These are phyloP conservation scores for Enteromius unitaeniatus DNA, from an alignment of 2,797 vertebrate genomes.

Conservation along the genomic window DNA sequence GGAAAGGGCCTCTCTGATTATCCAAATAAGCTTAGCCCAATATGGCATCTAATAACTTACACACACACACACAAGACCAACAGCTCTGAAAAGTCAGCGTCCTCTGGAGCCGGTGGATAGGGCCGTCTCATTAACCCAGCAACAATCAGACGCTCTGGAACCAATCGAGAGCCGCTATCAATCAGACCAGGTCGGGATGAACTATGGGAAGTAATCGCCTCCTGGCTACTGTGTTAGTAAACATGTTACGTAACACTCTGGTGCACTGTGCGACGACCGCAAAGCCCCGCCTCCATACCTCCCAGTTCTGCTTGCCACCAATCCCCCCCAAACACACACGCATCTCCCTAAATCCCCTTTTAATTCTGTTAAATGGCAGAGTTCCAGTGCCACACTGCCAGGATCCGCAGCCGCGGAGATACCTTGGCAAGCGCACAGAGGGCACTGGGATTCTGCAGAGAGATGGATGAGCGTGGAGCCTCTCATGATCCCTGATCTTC, in stretches of 20 bases:
- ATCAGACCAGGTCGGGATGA: slow-evolving; percentile 51
- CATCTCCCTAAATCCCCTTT: slow-evolving; percentile 61
- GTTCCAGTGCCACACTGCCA: slow-evolving; percentile 57
- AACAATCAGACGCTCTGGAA: slow-evolving; percentile 45
- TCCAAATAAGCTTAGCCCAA: slow-evolving; percentile 32
- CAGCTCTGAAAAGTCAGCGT: slow-evolving; percentile 20
- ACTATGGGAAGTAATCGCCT: slow-evolving; percentile 52
- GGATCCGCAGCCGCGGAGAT: slow-evolving; percentile 51
- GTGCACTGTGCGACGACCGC: slow-evolving; percentile 43
- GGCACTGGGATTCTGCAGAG: slow-evolving; percentile 53
- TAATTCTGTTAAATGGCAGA: slow-evolving; percentile 59
- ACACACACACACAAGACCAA: slow-evolving; percentile 15
- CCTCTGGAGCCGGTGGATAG: slow-evolving; percentile 6
- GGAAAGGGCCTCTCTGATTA: slow-evolving; percentile 33
- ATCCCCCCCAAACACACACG: slow-evolving; percentile 13
- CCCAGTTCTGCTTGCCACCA: slow-evolving; percentile 25
- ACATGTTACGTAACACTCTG: slow-evolving; percentile 58
- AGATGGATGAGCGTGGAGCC: slow-evolving; percentile 22
- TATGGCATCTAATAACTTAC: slow-evolving; percentile 10
- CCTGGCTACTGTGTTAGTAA: slow-evolving; percentile 56
- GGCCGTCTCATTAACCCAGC: slow-evolving; percentile 48
- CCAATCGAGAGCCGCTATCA: slow-evolving; percentile 51
- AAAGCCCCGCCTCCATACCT: slow-evolving; percentile 35
- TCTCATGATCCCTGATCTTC: slow-evolving; percentile 36
- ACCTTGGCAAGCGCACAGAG: slow-evolving; percentile 59